These are phyloP conservation scores for Andrena praecox DNA, from an alignment of 2,888 invertebrate species.

Conservation along the genomic window DNA sequence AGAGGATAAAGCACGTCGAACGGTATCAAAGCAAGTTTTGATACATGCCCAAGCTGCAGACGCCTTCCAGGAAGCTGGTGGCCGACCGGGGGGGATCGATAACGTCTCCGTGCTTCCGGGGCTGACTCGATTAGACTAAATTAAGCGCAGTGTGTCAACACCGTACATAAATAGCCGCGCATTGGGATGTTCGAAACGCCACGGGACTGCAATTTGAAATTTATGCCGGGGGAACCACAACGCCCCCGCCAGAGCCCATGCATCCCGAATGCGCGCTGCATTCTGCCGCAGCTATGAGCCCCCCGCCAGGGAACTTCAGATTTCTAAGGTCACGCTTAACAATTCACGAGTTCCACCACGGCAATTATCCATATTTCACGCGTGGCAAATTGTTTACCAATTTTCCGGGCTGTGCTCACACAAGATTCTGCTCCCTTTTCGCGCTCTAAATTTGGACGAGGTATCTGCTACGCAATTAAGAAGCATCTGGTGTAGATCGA, in stretches of 20 bases:
- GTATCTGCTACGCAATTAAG: background rate
- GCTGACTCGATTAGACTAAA: conserved; percentile 67
- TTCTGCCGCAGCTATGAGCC: background rate
- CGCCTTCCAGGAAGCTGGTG: conserved; percentile 27
- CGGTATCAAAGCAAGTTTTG: background rate
- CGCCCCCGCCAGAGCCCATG: conserved; percentile 32
- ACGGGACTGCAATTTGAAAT: conserved; percentile 54
- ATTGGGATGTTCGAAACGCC: conserved; percentile 29
- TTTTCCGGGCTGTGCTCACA: background rate
- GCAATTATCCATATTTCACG: background rate
- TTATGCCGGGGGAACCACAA: conserved; percentile 45
- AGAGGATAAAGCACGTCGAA: conserved; percentile 12
- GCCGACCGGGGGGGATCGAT: conserved; percentile 53
- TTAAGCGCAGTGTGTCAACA: conserved; percentile 67
- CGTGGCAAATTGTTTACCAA: background rate
- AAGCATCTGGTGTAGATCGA: background rate
- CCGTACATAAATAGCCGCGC: conserved; percentile 47
- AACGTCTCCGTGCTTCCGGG: conserved; percentile 52
- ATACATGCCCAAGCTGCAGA: conserved; percentile 20
- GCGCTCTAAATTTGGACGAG: background rate
- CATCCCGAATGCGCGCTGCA: conserved; percentile 28
- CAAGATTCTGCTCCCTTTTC: background rate
- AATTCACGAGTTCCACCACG: background rate
- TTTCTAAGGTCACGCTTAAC: background rate
- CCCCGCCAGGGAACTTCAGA: conserved; percentile 9